phyloP scores from a whole-genome alignment of 2,797 vertebrate species.

The Sparus aurata region DNA sequence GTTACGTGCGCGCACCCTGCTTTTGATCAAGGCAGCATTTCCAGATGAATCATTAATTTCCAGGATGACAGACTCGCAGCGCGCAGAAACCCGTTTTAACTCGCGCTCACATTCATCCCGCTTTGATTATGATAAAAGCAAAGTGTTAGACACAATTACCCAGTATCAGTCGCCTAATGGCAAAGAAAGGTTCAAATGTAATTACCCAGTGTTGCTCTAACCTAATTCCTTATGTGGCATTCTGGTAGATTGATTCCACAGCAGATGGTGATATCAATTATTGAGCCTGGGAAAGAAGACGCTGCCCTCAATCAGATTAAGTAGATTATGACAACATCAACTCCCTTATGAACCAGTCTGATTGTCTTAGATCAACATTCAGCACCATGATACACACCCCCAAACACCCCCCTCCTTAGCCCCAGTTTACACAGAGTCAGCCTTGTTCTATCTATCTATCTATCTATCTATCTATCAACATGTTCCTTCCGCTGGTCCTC shows the following conservation, averaged over 20 bases:
- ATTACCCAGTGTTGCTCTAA: conserved; percentile 54
- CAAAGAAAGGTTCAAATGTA: conserved; percentile 54
- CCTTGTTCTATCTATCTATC: conserved; percentile 2
- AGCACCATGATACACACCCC: conserved; percentile 29
- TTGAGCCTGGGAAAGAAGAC: conserved; percentile 72
- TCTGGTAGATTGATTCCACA: conserved; percentile 58
- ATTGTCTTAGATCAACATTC: conserved; percentile 57
- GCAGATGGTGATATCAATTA: conserved; percentile 84
- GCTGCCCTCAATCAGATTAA: conserved; percentile 78
- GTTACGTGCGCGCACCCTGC: not conserved
- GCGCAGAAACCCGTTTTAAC: not conserved
- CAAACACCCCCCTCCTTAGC: not conserved
- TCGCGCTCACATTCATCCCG: conserved; percentile 6
- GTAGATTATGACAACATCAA: conserved; percentile 75
- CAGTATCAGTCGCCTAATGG: conserved; percentile 18
- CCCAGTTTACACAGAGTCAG: not conserved
- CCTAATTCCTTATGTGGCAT: conserved; percentile 62
- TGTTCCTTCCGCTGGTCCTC: not conserved
- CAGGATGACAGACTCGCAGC: not conserved
- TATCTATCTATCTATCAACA: not conserved
- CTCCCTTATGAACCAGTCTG: conserved; percentile 61
- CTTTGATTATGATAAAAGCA: conserved; percentile 7
- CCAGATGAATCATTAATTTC: not conserved
- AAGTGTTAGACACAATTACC: conserved; percentile 22
- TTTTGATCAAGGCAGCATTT: not conserved